Conservation (phyloP, 1,140 invertebrate genomes). For the Bombus balteatus region DNA sequence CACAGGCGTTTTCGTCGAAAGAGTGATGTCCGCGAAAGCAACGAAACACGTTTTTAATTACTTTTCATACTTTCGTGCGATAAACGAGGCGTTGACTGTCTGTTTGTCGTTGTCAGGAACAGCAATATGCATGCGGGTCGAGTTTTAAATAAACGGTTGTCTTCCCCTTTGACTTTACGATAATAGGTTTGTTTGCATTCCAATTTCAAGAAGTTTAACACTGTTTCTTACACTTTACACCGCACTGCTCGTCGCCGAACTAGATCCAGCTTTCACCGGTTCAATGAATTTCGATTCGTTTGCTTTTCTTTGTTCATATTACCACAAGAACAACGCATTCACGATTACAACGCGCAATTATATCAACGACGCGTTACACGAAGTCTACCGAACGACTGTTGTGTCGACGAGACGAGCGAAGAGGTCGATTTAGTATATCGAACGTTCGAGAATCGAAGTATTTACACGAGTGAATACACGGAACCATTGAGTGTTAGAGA, state of each 20-base stretch:
- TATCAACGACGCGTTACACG: not conserved
- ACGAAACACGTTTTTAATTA: slow-evolving; percentile 77
- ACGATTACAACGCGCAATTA: too few species aligned
- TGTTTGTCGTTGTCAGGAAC: slow-evolving; percentile 38
- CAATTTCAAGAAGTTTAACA: slow-evolving; percentile 78
- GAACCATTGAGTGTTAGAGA: not conserved
- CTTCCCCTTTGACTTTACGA: slow-evolving; percentile 78
- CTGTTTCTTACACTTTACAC: slow-evolving; percentile 62
- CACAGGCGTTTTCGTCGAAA: slow-evolving; percentile 6
- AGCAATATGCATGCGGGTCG: slow-evolving; percentile 55
- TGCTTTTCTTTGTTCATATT: not conserved
- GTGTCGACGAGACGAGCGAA: not conserved
- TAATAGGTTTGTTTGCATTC: slow-evolving; percentile 81
- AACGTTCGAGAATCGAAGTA: not conserved
- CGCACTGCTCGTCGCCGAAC: slow-evolving; percentile 4
- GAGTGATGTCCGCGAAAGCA: slow-evolving; percentile 13
- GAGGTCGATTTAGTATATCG: not conserved
- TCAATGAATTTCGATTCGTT: not conserved
- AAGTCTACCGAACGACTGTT: not conserved
- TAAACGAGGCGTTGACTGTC: slow-evolving; percentile 71
- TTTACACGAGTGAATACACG: not conserved
- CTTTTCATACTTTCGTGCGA: slow-evolving; percentile 79
- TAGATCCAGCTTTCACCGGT: slow-evolving; percentile 23
- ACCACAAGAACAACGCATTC: too few species aligned
- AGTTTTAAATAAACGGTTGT: slow-evolving; percentile 78